Conservation (phyloP, 2,888 invertebrate genomes). For the Mystacides longicornis region DNA sequence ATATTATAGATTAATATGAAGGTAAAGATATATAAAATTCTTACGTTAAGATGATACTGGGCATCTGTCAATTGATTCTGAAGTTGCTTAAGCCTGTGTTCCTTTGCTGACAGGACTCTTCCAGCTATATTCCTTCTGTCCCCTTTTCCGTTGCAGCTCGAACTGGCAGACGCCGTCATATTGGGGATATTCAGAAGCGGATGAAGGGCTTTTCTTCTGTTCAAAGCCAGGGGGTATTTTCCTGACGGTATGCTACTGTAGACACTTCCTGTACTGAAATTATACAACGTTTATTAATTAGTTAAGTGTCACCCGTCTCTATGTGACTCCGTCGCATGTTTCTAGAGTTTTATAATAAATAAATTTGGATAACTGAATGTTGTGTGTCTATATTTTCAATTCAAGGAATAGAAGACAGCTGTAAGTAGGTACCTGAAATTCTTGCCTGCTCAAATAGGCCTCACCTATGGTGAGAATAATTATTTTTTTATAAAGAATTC, state of each 20-base stretch:
- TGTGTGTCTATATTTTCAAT: too few species aligned
- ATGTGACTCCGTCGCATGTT: too few species aligned
- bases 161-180: slow-evolving; percentile 32
- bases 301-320: too few species aligned
- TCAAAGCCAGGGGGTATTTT: slow-evolving; percentile 34
- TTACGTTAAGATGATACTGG: slow-evolving; percentile 55
- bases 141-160: slow-evolving; percentile 30
- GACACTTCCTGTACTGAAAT: slow-evolving; percentile 34
- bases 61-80: slow-evolving; percentile 76
- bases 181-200: slow-evolving; percentile 29
- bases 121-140: slow-evolving; percentile 43
- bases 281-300: background rate
- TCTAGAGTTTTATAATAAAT: too few species aligned
- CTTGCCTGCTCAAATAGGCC: too few species aligned
- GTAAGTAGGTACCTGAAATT: too few species aligned
- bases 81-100: slow-evolving; percentile 64
- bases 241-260: slow-evolving; percentile 41
- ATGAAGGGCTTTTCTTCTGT: slow-evolving; percentile 38
- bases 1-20: too few species aligned
- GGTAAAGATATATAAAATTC: too few species aligned
- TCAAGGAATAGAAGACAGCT: too few species aligned
- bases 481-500: too few species aligned
- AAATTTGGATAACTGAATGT: too few species aligned
- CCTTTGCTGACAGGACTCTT: slow-evolving; percentile 69
- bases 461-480: too few species aligned